Percentiles rank a stretch among this genome's conserved stretches.
Evolutionary conservation across 2,888 invertebrate species (phyloP).

Genomic region (Melinopterus prodromus): DNA sequence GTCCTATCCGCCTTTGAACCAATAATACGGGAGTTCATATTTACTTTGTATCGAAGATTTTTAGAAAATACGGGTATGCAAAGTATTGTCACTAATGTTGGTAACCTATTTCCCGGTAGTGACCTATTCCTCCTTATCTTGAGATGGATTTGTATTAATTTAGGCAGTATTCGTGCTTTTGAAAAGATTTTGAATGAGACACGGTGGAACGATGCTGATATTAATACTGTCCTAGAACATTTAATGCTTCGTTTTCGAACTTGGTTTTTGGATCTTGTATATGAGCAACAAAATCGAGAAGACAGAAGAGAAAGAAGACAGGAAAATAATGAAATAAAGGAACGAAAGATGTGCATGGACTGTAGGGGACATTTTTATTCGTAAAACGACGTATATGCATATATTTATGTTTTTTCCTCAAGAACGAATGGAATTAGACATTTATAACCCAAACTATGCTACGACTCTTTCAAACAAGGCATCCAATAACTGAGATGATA

Average conservation of each 20-base stretch:
- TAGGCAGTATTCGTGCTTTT: background rate
- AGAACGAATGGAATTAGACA: too few species aligned
- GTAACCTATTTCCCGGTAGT: background rate
- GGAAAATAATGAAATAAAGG: background rate
- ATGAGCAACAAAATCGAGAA: background rate
- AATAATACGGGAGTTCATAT: background rate
- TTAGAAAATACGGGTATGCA: background rate
- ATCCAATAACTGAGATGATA: too few species aligned
- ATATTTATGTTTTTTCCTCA: too few species aligned
- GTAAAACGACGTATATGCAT: too few species aligned
- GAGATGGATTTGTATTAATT: background rate
- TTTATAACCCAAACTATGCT: too few species aligned
- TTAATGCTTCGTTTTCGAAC: conserved; percentile 4
- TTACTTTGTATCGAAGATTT: background rate
- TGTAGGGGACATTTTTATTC: conserved; percentile 29
- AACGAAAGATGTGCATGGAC: background rate
- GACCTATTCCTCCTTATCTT: conserved; percentile 11
- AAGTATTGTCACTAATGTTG: background rate
- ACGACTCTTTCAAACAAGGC: too few species aligned
- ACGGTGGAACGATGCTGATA: background rate
- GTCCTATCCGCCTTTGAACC: conserved; percentile 6
- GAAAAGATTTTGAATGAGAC: background rate
- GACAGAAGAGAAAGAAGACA: conserved; percentile 12
- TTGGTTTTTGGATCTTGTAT: background rate
- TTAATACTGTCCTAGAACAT: conserved; percentile 11